Base-by-base conservation (phyloP, 2,113 vertebrate genomes). In the Sialia sialis region DNA sequence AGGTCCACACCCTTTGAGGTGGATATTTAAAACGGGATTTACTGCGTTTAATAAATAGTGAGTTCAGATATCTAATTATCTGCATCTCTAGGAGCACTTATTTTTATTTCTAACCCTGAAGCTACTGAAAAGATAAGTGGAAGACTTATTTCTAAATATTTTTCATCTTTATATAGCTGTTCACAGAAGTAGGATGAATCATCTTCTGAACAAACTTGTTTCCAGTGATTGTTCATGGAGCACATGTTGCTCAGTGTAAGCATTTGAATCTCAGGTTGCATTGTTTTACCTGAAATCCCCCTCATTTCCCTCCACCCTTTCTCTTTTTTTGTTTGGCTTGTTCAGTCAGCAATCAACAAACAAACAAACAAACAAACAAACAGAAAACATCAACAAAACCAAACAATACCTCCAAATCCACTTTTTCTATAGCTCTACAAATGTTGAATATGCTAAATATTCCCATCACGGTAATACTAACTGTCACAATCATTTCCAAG, bases 231-330 rank as follows among this genome's bases (percentile, higher is more conserved):
- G 52, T 39, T 64, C n/a, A 67, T 15, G 21, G 16, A 67, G 29
- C 39, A 63, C 20, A n/a, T 7, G 6, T n/a, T 89, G 8, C n/a
- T 91, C 49, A 64, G 56, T 21, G 32, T 81, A 73, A 93, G 13
- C 22, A 63, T 54, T 59, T 67, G 21, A 59, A 23, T 58, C 51
- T 84, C 64, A 62, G 16, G 16, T 81, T 81, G 6, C n/a, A 55
- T 34, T 91, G n/a, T 87, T 80, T 52, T 38, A 80, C 34, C 36
- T 74, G 46, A 87, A 90, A 49, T 3, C 0, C 4, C 6, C 41
- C 16, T 9, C 1, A 0, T 22, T 15, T 12, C 11, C 7, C 13
- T n/a, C 34, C 1, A 0, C 9, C 11, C 7, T 7, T 58, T 19
- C 12, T 18, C 10, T 27, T 30, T 49, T 70, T 51, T 55, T 51